phyloP scores from a whole-genome alignment of 2,113 vertebrate species.

The Ptyas mucosa region DNA sequence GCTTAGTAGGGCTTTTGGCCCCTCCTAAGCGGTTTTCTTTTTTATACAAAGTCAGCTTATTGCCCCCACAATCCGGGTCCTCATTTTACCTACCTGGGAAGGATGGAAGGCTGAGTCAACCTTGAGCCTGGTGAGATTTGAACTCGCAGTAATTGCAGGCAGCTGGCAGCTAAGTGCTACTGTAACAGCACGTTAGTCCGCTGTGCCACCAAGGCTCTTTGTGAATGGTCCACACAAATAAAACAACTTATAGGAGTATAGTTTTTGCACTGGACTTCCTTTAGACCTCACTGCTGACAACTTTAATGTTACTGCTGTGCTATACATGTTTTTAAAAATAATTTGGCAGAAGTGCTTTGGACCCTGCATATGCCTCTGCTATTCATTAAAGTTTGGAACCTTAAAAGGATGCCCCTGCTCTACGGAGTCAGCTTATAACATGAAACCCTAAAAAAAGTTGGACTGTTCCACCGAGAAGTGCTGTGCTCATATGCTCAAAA shows the following conservation, averaged over 20 bases:
- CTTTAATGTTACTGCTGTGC: neutral
- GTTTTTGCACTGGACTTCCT: neutral
- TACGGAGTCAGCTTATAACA: neutral
- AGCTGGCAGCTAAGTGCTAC: no score
- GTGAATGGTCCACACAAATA: neutral
- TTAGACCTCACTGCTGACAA: neutral
- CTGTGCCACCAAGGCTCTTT: no score
- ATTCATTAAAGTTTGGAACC: neutral
- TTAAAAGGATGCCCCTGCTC: neutral
- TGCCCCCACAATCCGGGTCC: no score
- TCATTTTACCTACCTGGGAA: no score
- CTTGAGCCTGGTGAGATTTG: no score
- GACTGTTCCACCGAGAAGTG: neutral
- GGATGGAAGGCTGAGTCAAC: no score
- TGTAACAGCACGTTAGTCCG: no score
- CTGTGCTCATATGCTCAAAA: neutral
- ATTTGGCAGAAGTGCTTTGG: neutral
- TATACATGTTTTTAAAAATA: neutral
- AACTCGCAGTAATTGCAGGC: no score
- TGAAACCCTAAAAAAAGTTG: neutral
- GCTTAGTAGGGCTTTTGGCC: no score
- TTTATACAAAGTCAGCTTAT: no score
- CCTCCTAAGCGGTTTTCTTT: no score
- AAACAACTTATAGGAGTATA: neutral
- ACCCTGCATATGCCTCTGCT: neutral